These are phyloP conservation scores for Atethmia centrago DNA, from an alignment of 2,888 invertebrate species.

Conservation along the genomic window DNA sequence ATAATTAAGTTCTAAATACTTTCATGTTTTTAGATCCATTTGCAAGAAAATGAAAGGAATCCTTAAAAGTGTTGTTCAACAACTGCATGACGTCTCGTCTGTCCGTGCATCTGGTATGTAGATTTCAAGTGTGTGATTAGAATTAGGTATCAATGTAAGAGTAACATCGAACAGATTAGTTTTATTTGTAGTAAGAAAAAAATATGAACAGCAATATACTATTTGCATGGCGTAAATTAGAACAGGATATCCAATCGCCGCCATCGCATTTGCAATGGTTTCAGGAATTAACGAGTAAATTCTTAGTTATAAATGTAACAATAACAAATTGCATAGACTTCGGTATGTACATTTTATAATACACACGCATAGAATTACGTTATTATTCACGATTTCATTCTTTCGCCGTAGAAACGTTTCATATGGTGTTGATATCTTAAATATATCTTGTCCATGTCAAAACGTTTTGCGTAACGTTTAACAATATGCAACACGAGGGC, in stretches of 20 bases:
- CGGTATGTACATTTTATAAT: neutral
- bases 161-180: too few species aligned
- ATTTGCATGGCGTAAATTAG: neutral
- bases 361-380: neutral
- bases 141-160: too few species aligned
- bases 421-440: conserved; percentile 17
- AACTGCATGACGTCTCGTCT: neutral
- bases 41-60: conserved; percentile 4
- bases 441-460: conserved; percentile 19
- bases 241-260: neutral
- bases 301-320: neutral
- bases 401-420: neutral
- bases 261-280: neutral
- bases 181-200: neutral
- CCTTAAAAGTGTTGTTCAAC: conserved; percentile 1
- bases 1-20: conserved; percentile 17
- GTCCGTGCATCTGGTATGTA: neutral
- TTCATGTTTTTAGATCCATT: neutral
- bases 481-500: conserved; percentile 66
- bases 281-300: neutral
- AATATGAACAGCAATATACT: neutral
- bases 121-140: neutral
- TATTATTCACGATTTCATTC: neutral
- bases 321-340: neutral
- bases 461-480: conserved; percentile 51